phyloP scores from a whole-genome alignment of 2,888 invertebrate species.

The Lissonota sp. region DNA sequence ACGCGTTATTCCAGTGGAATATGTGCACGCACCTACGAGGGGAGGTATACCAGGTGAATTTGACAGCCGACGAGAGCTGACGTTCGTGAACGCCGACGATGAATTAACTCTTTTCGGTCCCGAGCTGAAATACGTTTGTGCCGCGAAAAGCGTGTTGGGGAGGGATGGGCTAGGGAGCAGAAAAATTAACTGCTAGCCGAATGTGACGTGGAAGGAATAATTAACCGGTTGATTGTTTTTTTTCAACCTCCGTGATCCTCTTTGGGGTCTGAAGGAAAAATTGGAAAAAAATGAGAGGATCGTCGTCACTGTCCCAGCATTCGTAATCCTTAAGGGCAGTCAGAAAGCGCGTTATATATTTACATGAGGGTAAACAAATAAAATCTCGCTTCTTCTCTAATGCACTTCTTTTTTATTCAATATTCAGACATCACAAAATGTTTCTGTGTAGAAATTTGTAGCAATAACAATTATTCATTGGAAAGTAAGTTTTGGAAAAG shows the following conservation, averaged over 20 bases:
- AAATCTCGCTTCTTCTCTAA: too few relatives aligned
- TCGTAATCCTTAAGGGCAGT: too few relatives aligned
- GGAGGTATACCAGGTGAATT: constrained; percentile 49
- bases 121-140: constrained; percentile 42
- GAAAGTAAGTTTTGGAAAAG: too few relatives aligned
- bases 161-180: constrained; percentile 20
- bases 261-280: too few relatives aligned
- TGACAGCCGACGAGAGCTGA: constrained; percentile 61
- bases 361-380: too few relatives aligned
- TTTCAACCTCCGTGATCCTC: constrained; percentile 37
- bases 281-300: too few relatives aligned
- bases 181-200: constrained; percentile 66
- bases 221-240: constrained; percentile 58
- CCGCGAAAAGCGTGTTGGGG: not conserved
- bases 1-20: constrained; percentile 51
- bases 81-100: constrained; percentile 62
- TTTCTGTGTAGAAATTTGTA: too few relatives aligned
- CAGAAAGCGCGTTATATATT: too few relatives aligned
- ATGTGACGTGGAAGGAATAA: constrained; percentile 64
- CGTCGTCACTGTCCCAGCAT: too few relatives aligned
- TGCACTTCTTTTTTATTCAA: too few relatives aligned
- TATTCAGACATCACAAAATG: too few relatives aligned
- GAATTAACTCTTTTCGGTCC: constrained; percentile 66
- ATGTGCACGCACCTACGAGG: not conserved
- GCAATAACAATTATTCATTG: too few relatives aligned